Conservation (phyloP, 2,113 vertebrate genomes). For the Cygnus buccinator region DNA sequence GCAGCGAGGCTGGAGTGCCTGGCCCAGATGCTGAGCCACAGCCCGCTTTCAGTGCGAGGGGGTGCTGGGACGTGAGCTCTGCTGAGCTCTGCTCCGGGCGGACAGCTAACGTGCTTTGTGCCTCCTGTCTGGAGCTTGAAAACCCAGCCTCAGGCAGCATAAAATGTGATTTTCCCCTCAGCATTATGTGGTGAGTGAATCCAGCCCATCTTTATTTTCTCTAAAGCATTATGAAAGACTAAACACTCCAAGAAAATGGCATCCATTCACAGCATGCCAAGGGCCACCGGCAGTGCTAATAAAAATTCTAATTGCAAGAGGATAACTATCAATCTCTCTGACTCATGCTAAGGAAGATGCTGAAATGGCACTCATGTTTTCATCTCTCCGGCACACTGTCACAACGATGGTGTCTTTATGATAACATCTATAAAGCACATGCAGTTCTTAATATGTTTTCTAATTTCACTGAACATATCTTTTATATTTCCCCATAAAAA, state of each 20-base stretch:
- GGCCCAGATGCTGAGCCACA: neutral
- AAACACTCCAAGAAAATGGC: constrained; percentile 39
- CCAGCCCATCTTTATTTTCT: constrained; percentile 15
- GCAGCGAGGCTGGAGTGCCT: neutral
- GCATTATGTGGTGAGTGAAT: neutral
- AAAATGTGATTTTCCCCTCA: neutral
- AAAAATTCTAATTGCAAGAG: constrained; percentile 59
- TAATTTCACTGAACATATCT: neutral
- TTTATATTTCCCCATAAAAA: neutral
- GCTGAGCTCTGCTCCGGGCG: neutral
- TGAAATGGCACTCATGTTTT: constrained; percentile 55
- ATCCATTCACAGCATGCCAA: constrained; percentile 45
- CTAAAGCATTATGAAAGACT: constrained; percentile 23
- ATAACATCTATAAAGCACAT: constrained; percentile 1
- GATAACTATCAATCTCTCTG: constrained; percentile 58
- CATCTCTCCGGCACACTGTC: neutral
- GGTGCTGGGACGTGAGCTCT: neutral
- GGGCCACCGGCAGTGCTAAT: neutral
- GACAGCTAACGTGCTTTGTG: neutral
- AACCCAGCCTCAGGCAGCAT: neutral
- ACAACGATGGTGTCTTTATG: neutral
- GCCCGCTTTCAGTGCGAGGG: fast-evolving
- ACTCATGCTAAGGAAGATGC: constrained; percentile 53
- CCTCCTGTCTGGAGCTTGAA: neutral
- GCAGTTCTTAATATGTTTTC: neutral